Conservation (phyloP, 2,113 vertebrate genomes). For the Nyctibius bracteatus region DNA sequence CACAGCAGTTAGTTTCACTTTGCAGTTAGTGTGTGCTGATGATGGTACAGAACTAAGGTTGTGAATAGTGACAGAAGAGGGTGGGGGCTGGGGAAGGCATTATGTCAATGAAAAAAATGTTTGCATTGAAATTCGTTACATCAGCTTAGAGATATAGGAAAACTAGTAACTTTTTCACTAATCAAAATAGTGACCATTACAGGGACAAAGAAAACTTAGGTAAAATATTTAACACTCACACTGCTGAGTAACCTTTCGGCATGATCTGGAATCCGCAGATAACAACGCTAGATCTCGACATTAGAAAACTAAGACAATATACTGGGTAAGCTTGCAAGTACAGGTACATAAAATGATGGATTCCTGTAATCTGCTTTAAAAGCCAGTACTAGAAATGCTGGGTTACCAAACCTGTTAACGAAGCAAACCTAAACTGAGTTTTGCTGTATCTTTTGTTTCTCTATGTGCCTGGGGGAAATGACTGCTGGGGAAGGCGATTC, state of each 20-base stretch:
- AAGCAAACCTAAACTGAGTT: neutral
- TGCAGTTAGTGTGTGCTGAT: neutral
- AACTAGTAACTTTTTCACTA: neutral
- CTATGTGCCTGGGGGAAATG: neutral
- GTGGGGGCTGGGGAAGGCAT: neutral
- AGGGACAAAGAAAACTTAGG: neutral
- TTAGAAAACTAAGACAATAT: neutral
- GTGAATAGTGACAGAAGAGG: neutral
- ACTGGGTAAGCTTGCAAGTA: neutral
- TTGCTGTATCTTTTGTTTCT: neutral
- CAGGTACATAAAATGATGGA: neutral
- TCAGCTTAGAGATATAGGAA: neutral
- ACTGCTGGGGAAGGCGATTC: neutral
- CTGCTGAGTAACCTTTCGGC: neutral
- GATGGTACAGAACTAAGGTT: neutral
- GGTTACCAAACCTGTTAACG: neutral
- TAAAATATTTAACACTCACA: neutral
- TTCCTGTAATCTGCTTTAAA: neutral
- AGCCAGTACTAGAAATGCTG: neutral
- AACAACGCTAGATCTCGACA: fast-evolving
- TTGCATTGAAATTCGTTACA: neutral
- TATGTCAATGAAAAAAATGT: neutral
- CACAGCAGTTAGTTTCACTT: neutral
- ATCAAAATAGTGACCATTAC: neutral
- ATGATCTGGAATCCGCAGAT: neutral